These are phyloP conservation scores for Lates calcarifer DNA, from an alignment of 2,113 vertebrate species.

Conservation along the genomic window DNA sequence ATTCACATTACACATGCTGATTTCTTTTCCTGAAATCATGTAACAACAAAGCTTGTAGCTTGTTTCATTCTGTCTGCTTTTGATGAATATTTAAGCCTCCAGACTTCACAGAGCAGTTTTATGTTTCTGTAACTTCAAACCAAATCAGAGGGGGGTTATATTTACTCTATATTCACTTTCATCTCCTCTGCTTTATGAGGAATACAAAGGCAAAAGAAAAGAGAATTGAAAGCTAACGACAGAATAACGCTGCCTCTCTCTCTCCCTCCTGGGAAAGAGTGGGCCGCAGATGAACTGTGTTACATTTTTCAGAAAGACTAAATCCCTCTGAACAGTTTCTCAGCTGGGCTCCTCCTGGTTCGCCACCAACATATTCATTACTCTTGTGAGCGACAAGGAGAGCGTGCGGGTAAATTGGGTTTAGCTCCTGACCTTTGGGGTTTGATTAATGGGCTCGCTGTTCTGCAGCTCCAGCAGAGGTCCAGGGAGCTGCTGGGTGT, in stretches of 20 bases:
- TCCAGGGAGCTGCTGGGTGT: conserved; percentile 57
- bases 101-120: conserved; percentile 36
- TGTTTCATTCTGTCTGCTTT: conserved; percentile 38
- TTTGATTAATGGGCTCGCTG: conserved; percentile 84
- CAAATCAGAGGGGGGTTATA: conserved; percentile 41
- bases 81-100: conserved; percentile 58
- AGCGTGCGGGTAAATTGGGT: conserved; percentile 83
- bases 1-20: not conserved
- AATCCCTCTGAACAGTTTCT: conserved; percentile 61
- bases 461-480: conserved; percentile 72
- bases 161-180: conserved; percentile 52
- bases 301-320: conserved; percentile 69
- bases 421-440: conserved; percentile 85
- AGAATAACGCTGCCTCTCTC: conserved; percentile 11
- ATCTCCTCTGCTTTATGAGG: conserved; percentile 46
- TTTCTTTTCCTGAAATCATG: conserved; percentile 23
- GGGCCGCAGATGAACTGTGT: conserved; percentile 47
- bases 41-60: conserved; percentile 22
- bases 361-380: conserved; percentile 81
- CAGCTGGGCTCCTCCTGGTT: conserved; percentile 62
- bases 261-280: conserved; percentile 49
- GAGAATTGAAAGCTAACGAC: conserved; percentile 6
- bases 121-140: conserved; percentile 42
- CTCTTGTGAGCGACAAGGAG: conserved; percentile 79
- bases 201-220: conserved; percentile 32